Evolutionary conservation across 2,797 vertebrate species (phyloP).

Genomic region (Acrossocheilus wenchowensis): DNA sequence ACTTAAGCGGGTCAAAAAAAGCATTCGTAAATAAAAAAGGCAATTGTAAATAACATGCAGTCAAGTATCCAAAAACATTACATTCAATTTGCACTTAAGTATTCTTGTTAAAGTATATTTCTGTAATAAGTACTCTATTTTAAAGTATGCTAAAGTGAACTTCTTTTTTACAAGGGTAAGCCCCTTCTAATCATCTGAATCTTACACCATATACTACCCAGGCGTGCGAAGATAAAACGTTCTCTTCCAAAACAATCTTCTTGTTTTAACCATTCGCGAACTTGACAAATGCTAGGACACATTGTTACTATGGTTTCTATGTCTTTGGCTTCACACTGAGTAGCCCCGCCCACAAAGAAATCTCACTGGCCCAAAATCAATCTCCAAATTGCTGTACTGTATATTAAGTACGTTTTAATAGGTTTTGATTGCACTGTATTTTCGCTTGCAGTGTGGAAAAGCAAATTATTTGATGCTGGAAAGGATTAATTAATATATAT

Average conservation of each 20-base stretch:
- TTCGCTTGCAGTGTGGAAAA: conserved; percentile 3
- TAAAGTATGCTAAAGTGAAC: background rate
- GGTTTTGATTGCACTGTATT: background rate
- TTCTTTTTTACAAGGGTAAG: conserved; percentile 10
- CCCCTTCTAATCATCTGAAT: background rate
- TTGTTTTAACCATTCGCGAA: background rate
- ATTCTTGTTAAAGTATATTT: background rate
- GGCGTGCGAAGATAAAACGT: background rate
- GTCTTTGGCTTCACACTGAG: background rate
- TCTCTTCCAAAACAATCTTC: background rate
- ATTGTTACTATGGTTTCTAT: background rate
- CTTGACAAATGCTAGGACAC: background rate
- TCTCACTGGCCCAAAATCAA: background rate
- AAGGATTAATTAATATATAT: background rate
- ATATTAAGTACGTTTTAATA: background rate
- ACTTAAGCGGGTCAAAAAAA: background rate
- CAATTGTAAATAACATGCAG: background rate
- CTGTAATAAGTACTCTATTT: background rate
- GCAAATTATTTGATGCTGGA: background rate
- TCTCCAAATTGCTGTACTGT: background rate
- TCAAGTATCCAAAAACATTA: background rate
- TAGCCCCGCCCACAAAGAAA: no score
- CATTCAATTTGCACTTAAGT: background rate
- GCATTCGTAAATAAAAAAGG: background rate
- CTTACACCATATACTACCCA: background rate